Conservation (phyloP, 2,113 vertebrate genomes). For the Verasper variegatus region DNA sequence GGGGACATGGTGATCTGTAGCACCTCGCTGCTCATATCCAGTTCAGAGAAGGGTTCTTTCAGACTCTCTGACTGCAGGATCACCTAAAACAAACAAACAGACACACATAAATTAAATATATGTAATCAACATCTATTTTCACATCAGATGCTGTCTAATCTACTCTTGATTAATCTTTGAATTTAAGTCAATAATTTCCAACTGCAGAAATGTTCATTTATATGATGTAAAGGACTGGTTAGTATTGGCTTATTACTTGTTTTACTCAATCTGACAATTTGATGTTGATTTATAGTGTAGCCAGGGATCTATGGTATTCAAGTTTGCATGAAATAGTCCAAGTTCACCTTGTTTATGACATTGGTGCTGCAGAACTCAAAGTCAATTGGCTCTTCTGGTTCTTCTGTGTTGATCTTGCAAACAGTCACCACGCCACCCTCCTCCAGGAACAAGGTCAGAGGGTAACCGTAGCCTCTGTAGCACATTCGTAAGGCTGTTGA, state of each 20-base stretch:
- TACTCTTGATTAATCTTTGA: background rate
- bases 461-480: constrained; percentile 94
- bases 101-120: background rate
- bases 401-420: constrained; percentile 96
- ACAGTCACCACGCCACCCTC: constrained; percentile 97
- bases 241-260: background rate
- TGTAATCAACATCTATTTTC: background rate
- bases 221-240: background rate
- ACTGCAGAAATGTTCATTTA: background rate
- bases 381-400: constrained; percentile 93
- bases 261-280: background rate
- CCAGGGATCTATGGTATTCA: background rate
- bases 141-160: background rate
- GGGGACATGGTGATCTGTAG: constrained; percentile 97
- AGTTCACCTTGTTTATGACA: constrained; percentile 88
- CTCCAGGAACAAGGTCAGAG: constrained; percentile 93
- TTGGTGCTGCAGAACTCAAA: constrained; percentile 97
- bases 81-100: constrained; percentile 76
- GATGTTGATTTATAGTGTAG: too few species aligned
- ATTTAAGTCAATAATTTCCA: background rate
- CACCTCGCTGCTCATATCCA: constrained; percentile 97
- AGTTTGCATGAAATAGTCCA: background rate
- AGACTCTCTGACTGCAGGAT: constrained; percentile 96
- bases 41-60: constrained; percentile 94
- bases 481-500: constrained; percentile 93